Evolutionary conservation across 1,140 invertebrate genomes (phyloP), one percentile per base, ranked within the genome.

Genomic region (Apis dorsata): DNA sequence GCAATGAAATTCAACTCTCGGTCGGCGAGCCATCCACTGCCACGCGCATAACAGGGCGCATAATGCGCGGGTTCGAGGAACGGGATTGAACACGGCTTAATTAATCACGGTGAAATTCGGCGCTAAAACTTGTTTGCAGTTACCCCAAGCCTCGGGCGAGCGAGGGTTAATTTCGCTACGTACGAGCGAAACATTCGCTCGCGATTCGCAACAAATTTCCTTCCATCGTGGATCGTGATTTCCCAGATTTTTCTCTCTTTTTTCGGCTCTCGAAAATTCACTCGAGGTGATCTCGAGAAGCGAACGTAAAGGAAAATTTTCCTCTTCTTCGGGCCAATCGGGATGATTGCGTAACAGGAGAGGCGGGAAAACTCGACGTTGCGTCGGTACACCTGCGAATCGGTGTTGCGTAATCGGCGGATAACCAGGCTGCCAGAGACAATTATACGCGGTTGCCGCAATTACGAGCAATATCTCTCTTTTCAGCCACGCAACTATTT

Each of bases 361-460:
- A 11, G 17, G 7, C 19, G 49, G 21, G n/a, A 13, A 65, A 65
- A 34, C 21, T 65, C 28, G 24, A 71, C 2, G 34, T 34, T 44
- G 59, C 74, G 49, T 28, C 75, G n/a, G n/a, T n/a, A n/a, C n/a
- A n/a, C 53, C 28, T 13, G 17, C 21, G 28, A 15, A 65, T 24
- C 15, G 49, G 55, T 57, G 55, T 82, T 82, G 49, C 73, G 62
- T 82, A 82, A 83, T 59, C 49, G 21, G 12, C 68, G 75, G 59
- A 65, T 83, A 79, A 83, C 81, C 21, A 80, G 63, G 24, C 68
- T 60, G 28, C 62, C 53, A 76, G 62, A 79, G 66, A 79, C 66
- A 83, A 79, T 83, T 83, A 83, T 34, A 79, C 75, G 57, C n/a
- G 53, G 49, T 24, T 57, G 24, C 74, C 65, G 55, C 80, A 82